These are phyloP conservation scores for Sarcoramphus papa DNA, from an alignment of 2,797 vertebrate species.

Conservation along the genomic window DNA sequence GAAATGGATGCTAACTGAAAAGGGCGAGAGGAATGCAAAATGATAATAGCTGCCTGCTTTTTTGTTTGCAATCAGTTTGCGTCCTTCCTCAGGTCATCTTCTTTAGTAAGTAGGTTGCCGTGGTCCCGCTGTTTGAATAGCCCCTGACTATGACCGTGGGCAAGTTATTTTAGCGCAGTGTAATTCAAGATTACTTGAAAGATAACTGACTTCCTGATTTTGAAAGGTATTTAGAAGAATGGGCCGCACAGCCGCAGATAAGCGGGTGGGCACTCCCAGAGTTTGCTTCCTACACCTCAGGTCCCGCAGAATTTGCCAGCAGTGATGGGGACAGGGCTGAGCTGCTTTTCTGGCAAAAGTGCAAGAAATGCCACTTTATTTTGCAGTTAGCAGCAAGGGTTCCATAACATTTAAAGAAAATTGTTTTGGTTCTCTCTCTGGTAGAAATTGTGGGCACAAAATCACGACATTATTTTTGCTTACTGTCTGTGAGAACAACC, in stretches of 20 bases:
- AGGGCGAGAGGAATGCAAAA: neutral
- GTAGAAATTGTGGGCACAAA: neutral
- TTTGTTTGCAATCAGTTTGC: neutral
- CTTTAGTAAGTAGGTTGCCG: neutral
- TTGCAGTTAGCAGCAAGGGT: neutral
- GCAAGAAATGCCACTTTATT: neutral
- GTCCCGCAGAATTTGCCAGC: neutral
- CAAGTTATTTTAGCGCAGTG: neutral
- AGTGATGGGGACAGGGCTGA: neutral
- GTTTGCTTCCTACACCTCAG: neutral
- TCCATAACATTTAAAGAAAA: neutral
- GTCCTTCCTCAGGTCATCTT: neutral
- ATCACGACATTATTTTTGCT: neutral
- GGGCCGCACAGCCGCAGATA: accelerated
- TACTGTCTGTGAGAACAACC: neutral
- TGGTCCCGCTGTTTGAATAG: neutral
- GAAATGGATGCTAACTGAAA: neutral
- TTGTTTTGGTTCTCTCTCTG: neutral
- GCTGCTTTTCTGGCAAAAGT: neutral
- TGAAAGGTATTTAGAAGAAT: neutral
- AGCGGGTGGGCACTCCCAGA: neutral
- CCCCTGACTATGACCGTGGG: neutral
- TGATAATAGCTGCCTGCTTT: neutral
- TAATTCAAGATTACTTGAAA: neutral
- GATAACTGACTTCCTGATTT: neutral